phyloP scores from a whole-genome alignment of 2,797 vertebrate genomes.

The Sebastes itinus region DNA sequence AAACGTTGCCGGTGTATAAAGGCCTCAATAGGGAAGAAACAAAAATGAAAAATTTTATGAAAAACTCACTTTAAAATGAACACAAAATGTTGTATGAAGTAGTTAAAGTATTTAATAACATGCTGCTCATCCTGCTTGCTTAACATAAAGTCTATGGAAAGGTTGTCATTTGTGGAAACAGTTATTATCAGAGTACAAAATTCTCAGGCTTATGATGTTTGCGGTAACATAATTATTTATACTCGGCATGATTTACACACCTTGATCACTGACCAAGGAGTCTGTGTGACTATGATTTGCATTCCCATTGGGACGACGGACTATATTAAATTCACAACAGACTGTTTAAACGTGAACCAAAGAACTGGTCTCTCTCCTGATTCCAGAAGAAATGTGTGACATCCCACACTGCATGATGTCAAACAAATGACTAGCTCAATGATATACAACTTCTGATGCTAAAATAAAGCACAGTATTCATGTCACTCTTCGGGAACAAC shows the following conservation, averaged over 20 bases:
- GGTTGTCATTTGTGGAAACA: constrained; percentile 17
- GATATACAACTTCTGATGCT: neutral
- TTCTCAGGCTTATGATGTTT: constrained; percentile 26
- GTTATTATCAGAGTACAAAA: constrained; percentile 7
- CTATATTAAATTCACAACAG: constrained; percentile 39
- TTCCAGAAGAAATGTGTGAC: neutral
- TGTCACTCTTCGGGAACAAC: constrained; percentile 40
- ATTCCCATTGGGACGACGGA: constrained; percentile 41
- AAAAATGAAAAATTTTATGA: fast-evolving
- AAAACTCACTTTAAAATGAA: neutral
- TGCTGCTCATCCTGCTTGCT: neutral
- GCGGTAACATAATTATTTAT: constrained; percentile 54
- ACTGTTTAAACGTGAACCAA: constrained; percentile 32
- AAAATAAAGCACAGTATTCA: constrained; percentile 35
- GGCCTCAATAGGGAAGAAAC: neutral
- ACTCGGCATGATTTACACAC: constrained; percentile 23
- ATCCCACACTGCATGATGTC: neutral
- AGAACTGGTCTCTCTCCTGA: neutral
- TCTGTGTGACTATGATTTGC: constrained; percentile 43
- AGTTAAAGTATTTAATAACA: neutral
- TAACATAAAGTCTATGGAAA: neutral
- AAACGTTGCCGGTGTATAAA: too few species aligned
- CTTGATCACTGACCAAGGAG: constrained; percentile 53
- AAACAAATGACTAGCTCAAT: constrained; percentile 23
- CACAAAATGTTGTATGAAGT: neutral